Conservation (phyloP, 2,888 invertebrate genomes). For the Platycheirus albimanus region DNA sequence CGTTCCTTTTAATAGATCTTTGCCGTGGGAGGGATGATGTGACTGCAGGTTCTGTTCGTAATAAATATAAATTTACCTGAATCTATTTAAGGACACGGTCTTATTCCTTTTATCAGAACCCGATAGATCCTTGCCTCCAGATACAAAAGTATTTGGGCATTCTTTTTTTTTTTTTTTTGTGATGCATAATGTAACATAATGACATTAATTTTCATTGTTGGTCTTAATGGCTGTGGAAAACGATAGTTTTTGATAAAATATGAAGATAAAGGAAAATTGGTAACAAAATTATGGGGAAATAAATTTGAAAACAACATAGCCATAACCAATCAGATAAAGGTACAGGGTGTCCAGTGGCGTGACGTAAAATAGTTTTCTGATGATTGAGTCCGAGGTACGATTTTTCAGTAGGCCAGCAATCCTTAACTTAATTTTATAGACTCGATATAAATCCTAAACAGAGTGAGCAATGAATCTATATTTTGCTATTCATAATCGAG, state of each 20-base stretch:
- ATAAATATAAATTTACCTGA: slow-evolving; percentile 1
- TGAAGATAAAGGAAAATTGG: neutral
- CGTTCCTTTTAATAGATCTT: slow-evolving; percentile 1
- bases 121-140: slow-evolving; percentile 15
- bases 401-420: too few relatives aligned
- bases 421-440: too few relatives aligned
- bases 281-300: neutral
- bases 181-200: slow-evolving; percentile 8
- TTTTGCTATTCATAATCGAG: too few relatives aligned
- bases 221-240: slow-evolving; percentile 4
- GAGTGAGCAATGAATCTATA: too few relatives aligned
- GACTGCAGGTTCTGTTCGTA: neutral
- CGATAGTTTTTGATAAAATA: slow-evolving; percentile 16
- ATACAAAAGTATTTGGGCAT: too few relatives aligned
- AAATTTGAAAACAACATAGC: neutral
- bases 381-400: too few relatives aligned
- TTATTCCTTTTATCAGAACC: neutral
- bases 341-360: too few relatives aligned
- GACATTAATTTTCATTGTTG: slow-evolving; percentile 17
- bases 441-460: too few relatives aligned
- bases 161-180: too few relatives aligned
- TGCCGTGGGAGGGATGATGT: neutral
- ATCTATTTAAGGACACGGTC: slow-evolving; percentile 2
- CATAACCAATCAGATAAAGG: neutral
- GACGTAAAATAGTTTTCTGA: too few relatives aligned